Evolutionary conservation across 1,140 invertebrate species (phyloP).

Genomic region (Macrotrachela quadricornifera): DNA sequence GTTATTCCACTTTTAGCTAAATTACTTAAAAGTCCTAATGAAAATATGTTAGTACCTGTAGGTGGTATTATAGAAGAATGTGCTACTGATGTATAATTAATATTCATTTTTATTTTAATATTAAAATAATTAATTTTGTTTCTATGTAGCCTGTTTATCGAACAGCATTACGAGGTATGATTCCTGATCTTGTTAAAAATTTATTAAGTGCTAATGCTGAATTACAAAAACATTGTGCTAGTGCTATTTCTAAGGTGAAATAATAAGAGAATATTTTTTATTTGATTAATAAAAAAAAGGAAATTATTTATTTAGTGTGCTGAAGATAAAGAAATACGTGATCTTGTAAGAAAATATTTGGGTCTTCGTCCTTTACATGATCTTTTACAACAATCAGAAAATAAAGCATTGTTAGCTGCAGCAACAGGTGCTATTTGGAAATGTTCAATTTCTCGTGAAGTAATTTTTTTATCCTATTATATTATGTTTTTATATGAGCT

Average conservation of each 20-base stretch:
- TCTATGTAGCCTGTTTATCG: conserved; percentile 34
- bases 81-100: conserved; percentile 40
- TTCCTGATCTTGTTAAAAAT: conserved; percentile 57
- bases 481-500: too few species aligned
- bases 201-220: conserved; percentile 43
- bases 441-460: conserved; percentile 45
- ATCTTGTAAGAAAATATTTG: conserved; percentile 57
- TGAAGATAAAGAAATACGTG: conserved; percentile 52
- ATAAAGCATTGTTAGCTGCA: conserved; percentile 48
- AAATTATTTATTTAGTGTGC: conserved; percentile 47
- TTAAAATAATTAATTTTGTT: too few species aligned
- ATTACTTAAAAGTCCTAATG: conserved; percentile 48
- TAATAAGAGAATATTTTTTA: not conserved
- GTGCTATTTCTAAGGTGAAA: conserved; percentile 55
- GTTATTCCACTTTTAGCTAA: conserved; percentile 55
- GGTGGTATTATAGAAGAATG: conserved; percentile 60
- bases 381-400: conserved; percentile 43
- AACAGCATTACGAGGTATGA: conserved; percentile 62
- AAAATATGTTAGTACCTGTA: conserved; percentile 59
- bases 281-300: too few species aligned
- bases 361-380: conserved; percentile 59
- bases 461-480: too few species aligned
- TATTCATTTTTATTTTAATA: too few species aligned
- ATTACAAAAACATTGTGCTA: conserved; percentile 53
- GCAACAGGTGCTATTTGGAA: conserved; percentile 82